Base-by-base conservation (phyloP, 2,113 vertebrate genomes). In the Ailuropoda melanoleuca region DNA sequence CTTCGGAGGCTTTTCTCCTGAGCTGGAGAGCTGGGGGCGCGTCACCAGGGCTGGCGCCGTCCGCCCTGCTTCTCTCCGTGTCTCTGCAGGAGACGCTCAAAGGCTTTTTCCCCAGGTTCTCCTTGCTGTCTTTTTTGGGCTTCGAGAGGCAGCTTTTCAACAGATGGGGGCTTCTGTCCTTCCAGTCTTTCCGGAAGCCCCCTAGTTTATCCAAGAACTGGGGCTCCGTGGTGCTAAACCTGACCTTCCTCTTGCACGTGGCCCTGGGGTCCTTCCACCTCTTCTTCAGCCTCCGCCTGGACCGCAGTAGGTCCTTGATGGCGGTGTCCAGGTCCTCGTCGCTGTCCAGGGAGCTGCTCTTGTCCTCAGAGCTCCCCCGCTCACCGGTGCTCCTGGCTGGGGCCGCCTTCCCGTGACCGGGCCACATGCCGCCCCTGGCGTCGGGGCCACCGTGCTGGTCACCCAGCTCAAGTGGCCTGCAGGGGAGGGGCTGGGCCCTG, bases 281-380 rank as follows among this genome's bases (percentile, higher is more conserved):
- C 98, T 98, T 99, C 98, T 99, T 99, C 29, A 99, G 98, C 94
- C 99, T 99, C 81, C 99, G 99, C 98, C 99, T 99, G 15, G 99
- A 99, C 55, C 99, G 98, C 8, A 99, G 96, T 85, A 99, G 97
- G 97, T 99, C 99, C 98, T 99, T 99, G 93, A 99, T 99, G 31
- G 99, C 99, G 0, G 99, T 99, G 31, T 99, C 99, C 0, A 99
- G 98, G 96, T 99, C 99, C 97, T 99, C 99, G 18, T 99, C 99
- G 0, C 99, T 99, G 98, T 99, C 99, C 84, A 99, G 98, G 0
- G 99, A 99, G 90, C 99, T 99, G 98, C 99, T 99, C 97, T 99
- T 99, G 90, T 99, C 99, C 39, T 98, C 99, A 0, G 99, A 99
- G 84, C 99, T 97, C 2, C 93, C 97, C 26, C 93, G 97, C 87